A percentile compares a stretch with the other conserved stretches of the same genome.
phyloP scores from a whole-genome alignment of 2,797 vertebrate species.

The Megaceryle alcyon region DNA sequence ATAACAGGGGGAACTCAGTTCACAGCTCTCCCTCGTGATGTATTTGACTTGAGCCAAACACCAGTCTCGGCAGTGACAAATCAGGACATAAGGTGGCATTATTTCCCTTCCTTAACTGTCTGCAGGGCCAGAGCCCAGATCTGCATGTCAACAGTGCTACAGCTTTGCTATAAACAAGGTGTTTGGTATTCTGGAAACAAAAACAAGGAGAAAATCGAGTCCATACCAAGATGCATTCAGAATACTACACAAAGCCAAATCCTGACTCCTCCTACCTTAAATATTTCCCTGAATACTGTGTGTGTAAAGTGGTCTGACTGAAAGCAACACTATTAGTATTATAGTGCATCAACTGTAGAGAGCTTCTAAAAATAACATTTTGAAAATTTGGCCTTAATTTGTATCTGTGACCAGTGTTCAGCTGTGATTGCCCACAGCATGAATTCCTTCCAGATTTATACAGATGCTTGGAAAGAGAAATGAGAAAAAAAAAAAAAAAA shows the following conservation, averaged over 20 bases:
- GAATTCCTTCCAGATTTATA: background rate
- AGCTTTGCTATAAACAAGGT: background rate
- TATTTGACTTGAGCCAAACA: background rate
- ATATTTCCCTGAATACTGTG: background rate
- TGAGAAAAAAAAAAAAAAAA: background rate
- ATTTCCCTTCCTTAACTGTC: conserved; percentile 57
- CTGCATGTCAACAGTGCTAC: background rate
- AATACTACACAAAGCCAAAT: background rate
- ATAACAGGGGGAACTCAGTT: background rate
- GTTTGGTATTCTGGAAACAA: conserved; percentile 23
- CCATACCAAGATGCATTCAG: background rate
- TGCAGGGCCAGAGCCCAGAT: background rate
- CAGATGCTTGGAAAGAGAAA: background rate
- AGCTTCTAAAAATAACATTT: background rate
- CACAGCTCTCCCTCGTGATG: background rate
- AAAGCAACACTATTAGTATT: background rate
- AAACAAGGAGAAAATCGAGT: background rate
- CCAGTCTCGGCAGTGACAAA: conserved; percentile 57
- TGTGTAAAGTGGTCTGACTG: background rate
- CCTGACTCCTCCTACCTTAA: background rate
- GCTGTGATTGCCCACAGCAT: background rate
- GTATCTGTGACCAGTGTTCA: background rate
- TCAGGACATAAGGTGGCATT: conserved; percentile 74
- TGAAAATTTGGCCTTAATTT: background rate
- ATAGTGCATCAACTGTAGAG: background rate